Evolutionary conservation across 2,888 invertebrate species (phyloP), one percentile per base, ranked within the genome.

Genomic region (Trachelus iudaicus): DNA sequence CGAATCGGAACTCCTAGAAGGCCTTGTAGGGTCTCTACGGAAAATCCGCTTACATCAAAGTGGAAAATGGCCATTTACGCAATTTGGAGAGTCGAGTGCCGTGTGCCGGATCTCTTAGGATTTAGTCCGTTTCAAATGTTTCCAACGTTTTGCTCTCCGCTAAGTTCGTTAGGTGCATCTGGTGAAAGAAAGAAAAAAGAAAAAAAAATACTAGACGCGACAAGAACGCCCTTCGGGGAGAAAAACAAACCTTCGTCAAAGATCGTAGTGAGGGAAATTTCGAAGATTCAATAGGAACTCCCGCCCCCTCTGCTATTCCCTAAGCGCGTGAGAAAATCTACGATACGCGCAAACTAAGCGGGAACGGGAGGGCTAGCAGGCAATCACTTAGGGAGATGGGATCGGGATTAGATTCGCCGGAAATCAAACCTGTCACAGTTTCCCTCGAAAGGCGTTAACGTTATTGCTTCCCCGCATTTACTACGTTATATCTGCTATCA

Each of bases 21-120:
- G 76, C 76, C 78, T 78, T 78, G 75, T 78, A 73, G 78, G 78
- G 78, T 78, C 75, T 78, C 75, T 75, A 31, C 40, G n/a, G 73
- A 78, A 78, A 78, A 78, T 78, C 78, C 78, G 78, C 78, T 78
- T 78, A 78, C 75, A 78, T 78, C 75, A 78, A 78, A 78, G 78
- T 78, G 76, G 78, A 78, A 78, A 78, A 76, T 78, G 78, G 78
- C 78, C 76, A 78, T 78, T 78, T 78, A 78, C 75, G 78, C 76
- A 78, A 78, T 78, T 78, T 78, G 73, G 73, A 78, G 73, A 71
- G 31, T 33, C 33, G 34, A 71, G 71, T 31, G 31, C 13, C 33
- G 71, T 1, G 34, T 13, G 33, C 1, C 13, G 71, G 56, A 15
- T 71, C 71, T 71, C 71, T 33, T 71, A 31, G 71, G 71, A 71